These are phyloP conservation scores for Bicyclus anynana DNA, from an alignment of 1,140 invertebrate species.

Conservation along the genomic window DNA sequence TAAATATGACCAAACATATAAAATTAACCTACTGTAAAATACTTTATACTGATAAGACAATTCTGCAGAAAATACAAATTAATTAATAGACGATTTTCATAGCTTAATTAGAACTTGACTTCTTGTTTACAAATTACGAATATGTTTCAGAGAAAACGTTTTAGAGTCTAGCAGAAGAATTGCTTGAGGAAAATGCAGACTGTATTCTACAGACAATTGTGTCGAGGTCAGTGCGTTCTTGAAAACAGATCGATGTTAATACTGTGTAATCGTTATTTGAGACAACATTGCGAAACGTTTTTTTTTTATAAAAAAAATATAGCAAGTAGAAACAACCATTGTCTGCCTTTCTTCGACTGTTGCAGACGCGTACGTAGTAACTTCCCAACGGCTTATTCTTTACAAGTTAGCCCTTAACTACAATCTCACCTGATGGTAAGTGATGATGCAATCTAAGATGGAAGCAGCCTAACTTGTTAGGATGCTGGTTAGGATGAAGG, in stretches of 20 bases:
- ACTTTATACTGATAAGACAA: too few relatives aligned
- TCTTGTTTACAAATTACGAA: not conserved
- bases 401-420: too few relatives aligned
- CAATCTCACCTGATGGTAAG: too few relatives aligned
- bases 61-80: not conserved
- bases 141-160: not conserved
- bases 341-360: too few relatives aligned
- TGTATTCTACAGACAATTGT: slow-evolving; percentile 42
- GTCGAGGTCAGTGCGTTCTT: slow-evolving; percentile 52
- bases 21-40: too few relatives aligned
- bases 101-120: not conserved
- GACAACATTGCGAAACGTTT: not conserved
- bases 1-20: too few relatives aligned
- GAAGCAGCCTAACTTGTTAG: too few relatives aligned
- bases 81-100: not conserved
- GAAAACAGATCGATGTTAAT: slow-evolving; percentile 44
- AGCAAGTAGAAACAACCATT: too few relatives aligned
- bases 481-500: too few relatives aligned
- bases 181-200: slow-evolving; percentile 45
- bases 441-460: too few relatives aligned
- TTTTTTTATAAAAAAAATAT: not conserved
- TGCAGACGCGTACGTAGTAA: too few relatives aligned
- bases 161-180: slow-evolving; percentile 19
- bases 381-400: too few relatives aligned
- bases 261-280: slow-evolving; percentile 14